phyloP scores from a whole-genome alignment of 2,113 vertebrate genomes.

The Centropus unirufus region DNA sequence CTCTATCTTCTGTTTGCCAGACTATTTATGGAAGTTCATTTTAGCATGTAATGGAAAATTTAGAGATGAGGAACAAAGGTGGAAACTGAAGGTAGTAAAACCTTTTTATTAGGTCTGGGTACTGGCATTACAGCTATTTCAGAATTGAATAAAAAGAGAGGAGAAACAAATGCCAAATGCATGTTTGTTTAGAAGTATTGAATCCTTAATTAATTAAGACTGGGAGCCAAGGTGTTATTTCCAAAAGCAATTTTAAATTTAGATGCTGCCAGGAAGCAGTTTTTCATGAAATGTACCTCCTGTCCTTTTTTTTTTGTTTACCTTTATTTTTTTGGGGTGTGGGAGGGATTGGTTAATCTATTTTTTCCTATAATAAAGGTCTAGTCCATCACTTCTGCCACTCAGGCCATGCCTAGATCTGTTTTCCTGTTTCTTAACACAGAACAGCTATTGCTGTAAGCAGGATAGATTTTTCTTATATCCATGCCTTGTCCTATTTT shows the following conservation, averaged over 20 bases:
- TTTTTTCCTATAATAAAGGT: not conserved
- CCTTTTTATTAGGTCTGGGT: not conserved
- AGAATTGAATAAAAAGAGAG: not conserved
- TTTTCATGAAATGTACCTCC: not conserved
- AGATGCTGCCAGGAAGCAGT: not conserved
- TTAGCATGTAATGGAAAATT: not conserved
- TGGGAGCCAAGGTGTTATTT: not conserved
- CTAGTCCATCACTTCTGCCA: not conserved
- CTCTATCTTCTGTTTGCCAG: not conserved
- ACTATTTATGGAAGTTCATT: not conserved
- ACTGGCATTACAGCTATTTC: not conserved
- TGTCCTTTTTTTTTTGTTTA: not conserved
- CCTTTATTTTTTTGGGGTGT: not conserved
- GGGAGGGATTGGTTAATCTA: not conserved
- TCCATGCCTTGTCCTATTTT: not conserved
- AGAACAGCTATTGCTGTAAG: not conserved
- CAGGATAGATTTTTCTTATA: constrained; percentile 20
- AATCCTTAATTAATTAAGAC: not conserved
- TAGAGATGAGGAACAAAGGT: not conserved
- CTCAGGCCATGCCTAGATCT: not conserved
- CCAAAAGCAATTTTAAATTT: not conserved
- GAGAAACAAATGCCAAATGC: not conserved
- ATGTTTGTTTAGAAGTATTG: constrained; percentile 4
- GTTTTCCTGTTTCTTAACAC: not conserved
- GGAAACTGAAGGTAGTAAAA: not conserved